Conservation (phyloP, 2,113 vertebrate genomes). For the Neogobius melanostomus region DNA sequence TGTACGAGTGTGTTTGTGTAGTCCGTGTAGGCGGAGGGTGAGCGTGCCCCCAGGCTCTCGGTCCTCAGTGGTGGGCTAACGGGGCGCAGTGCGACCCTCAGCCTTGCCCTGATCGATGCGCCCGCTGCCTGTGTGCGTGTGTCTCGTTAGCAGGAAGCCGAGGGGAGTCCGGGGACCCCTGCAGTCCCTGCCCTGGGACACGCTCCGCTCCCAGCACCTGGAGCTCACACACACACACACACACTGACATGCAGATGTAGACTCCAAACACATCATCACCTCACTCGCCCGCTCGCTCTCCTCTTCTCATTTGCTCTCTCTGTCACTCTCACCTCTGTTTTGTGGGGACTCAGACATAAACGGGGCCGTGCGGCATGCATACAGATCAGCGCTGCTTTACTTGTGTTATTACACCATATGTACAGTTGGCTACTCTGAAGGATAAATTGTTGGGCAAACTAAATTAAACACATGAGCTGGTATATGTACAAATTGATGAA, state of each 20-base stretch:
- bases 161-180: slow-evolving; percentile 63
- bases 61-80: slow-evolving; percentile 69
- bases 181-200: slow-evolving; percentile 70
- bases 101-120: slow-evolving; percentile 68
- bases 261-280: slow-evolving; percentile 23
- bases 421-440: slow-evolving; percentile 17
- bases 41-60: slow-evolving; percentile 54
- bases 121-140: slow-evolving; percentile 40
- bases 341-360: slow-evolving; percentile 26
- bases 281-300: slow-evolving; percentile 4
- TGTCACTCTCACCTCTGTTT: slow-evolving; percentile 35
- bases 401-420: slow-evolving; percentile 45
- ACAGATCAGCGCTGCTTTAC: slow-evolving; percentile 53
- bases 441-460: background rate
- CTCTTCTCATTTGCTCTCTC: slow-evolving; percentile 23
- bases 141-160: slow-evolving; percentile 70
- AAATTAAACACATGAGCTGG: background rate
- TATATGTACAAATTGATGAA: background rate
- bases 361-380: slow-evolving; percentile 54
- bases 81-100: slow-evolving; percentile 56
- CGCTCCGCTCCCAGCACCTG: slow-evolving; percentile 65
- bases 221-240: slow-evolving; percentile 41
- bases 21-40: slow-evolving; percentile 17
- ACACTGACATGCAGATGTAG: slow-evolving; percentile 37
- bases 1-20: slow-evolving; percentile 19